Conservation (phyloP, 2,113 vertebrate species). For the Abramis brama region DNA sequence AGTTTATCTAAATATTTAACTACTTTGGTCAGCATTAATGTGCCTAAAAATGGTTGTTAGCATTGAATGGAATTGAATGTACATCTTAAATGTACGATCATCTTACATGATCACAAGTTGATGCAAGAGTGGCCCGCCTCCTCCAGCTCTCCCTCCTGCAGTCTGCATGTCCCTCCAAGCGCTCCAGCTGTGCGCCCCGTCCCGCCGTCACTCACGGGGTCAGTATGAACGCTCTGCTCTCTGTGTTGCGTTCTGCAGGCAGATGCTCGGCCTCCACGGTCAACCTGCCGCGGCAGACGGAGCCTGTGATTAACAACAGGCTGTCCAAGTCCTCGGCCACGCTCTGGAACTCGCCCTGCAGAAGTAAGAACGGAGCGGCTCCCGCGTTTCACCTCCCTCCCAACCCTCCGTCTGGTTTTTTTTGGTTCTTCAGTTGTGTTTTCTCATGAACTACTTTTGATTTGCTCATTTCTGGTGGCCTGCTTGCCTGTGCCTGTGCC, state of each 20-base stretch:
- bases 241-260: conserved; percentile 88
- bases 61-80: neutral
- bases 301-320: conserved; percentile 98
- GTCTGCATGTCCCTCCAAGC: conserved; percentile 9
- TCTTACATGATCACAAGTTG: neutral
- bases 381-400: conserved; percentile 65
- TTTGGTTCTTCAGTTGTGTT: conserved; percentile 47
- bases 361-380: conserved; percentile 87
- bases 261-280: conserved; percentile 97
- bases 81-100: conserved; percentile 33
- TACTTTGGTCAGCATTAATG: neutral
- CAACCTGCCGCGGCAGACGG: conserved; percentile 99
- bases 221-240: conserved; percentile 61
- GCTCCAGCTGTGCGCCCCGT: neutral
- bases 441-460: conserved; percentile 16
- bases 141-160: neutral
- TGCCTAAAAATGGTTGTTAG: neutral
- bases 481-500: conserved; percentile 78
- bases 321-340: conserved; percentile 99
- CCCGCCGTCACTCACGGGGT: neutral
- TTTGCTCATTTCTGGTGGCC: conserved; percentile 68
- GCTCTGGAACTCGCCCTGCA: conserved; percentile 98
- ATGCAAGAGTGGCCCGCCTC: neutral
- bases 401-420: conserved; percentile 60
- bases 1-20: no score